A percentile compares a stretch with the other conserved stretches of the same genome.
Conservation (phyloP, 2,888 invertebrate species). For the Zygaena filipendulae region DNA sequence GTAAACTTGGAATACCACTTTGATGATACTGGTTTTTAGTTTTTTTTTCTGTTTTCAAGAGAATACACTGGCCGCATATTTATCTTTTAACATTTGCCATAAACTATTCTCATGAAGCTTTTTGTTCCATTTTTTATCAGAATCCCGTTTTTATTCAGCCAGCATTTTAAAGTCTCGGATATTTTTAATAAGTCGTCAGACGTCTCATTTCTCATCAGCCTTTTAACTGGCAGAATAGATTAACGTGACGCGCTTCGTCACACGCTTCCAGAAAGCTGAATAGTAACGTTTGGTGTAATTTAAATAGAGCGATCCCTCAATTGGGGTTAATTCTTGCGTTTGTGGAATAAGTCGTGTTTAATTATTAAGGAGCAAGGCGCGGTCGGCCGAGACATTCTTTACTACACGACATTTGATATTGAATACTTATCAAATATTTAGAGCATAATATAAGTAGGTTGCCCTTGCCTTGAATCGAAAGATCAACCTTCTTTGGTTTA, state of each 20-base stretch:
- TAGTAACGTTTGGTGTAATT: conserved; percentile 56
- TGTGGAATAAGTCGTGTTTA: conserved; percentile 64
- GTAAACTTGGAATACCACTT: too few relatives aligned
- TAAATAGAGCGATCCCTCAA: conserved; percentile 67
- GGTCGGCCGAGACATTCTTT: neutral
- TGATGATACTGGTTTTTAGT: too few relatives aligned
- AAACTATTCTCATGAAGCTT: too few relatives aligned
- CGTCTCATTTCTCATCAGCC: neutral
- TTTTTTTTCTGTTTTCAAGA: too few relatives aligned
- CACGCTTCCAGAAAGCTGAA: conserved; percentile 65
- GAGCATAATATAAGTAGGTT: too few relatives aligned
- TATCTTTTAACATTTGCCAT: too few relatives aligned
- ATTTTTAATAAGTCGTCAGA: conserved; percentile 12
- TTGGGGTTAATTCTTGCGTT: conserved; percentile 67
- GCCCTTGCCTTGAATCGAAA: too few relatives aligned
- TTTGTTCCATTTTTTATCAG: too few relatives aligned
- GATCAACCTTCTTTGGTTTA: too few relatives aligned
- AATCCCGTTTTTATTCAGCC: conserved; percentile 7
- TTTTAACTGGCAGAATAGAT: conserved; percentile 37
- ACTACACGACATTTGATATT: neutral
- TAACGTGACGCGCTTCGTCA: conserved; percentile 46
- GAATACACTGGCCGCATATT: too few relatives aligned
- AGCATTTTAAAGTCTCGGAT: conserved; percentile 5
- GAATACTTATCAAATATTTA: too few relatives aligned
- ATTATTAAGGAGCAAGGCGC: conserved; percentile 47